Base-by-base conservation (phyloP, 2,888 invertebrate genomes). In the Melieria omissa region DNA sequence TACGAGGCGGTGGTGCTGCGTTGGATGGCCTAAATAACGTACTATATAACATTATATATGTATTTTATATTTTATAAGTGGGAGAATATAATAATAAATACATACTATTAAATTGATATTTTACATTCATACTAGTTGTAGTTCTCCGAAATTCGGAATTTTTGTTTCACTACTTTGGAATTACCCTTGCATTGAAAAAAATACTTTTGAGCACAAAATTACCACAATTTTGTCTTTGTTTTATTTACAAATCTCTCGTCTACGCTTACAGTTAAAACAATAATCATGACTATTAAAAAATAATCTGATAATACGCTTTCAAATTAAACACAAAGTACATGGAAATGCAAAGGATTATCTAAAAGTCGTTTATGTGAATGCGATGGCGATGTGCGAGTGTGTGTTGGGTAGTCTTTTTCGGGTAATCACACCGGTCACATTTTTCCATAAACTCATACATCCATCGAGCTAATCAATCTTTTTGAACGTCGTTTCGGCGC, bases 1-100 rank as follows among this genome's bases (percentile, higher is more conserved):
- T 81, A 76, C 62, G 83, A 83, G 63, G 80, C 83, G 5, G 73
- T 81, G 5, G 80, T 82, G 0, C 69, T 83, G 7, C 82, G 78
- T 16, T 82, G 83, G 82, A 44, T 68, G 14, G 76, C 77, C 8
- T 80, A 70, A 68, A 41, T 29, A 52, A 52, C 49, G 49, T 3
- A 49, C 49, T 49, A 49, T 60, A 12, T 60, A 12, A 6, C 46
- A 16, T 41, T 54, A 52, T 7, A 9, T 63, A 47, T 46, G 49
- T 12, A 57, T 55, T 10, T 65, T 46, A 44, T 16, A 6, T 62
- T 44, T 8, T 8, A n/a, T 29, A 45, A 58, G 9, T 7, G 29
- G 6, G 45, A 16, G 29, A n/a, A 9, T 29, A 2, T 46, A 14
- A 5, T 66, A 29, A 57, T 66, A 66, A 47, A 58, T 57, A 49